Conservation (phyloP, 2,113 vertebrate genomes). For the Psophia crepitans region DNA sequence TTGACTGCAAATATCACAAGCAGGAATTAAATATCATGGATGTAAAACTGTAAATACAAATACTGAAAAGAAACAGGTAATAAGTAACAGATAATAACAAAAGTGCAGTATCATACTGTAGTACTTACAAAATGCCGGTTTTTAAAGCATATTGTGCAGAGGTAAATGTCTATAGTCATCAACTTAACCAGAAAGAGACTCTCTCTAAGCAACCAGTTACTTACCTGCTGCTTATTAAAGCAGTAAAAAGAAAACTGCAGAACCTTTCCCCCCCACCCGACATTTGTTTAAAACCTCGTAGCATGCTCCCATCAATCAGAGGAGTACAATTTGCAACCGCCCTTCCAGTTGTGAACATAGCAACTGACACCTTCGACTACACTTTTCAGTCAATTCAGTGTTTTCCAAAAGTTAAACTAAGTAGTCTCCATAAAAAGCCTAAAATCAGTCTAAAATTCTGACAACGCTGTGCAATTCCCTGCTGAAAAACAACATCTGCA, state of each 20-base stretch:
- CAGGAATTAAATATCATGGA: not conserved
- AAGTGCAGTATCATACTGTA: not conserved
- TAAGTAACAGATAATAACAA: not conserved
- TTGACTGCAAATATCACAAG: not conserved
- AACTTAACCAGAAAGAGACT: not conserved
- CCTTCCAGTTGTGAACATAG: not conserved
- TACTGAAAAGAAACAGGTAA: not conserved
- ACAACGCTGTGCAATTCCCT: not conserved
- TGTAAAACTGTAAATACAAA: not conserved
- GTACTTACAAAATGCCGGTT: not conserved
- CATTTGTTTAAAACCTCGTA: not conserved
- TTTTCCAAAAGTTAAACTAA: not conserved
- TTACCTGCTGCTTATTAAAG: not conserved
- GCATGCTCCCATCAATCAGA: not conserved
- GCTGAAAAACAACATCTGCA: not conserved
- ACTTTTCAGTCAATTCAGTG: not conserved
- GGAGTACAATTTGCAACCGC: not conserved
- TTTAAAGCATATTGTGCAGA: not conserved
- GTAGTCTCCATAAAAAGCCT: not conserved
- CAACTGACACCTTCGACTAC: not conserved
- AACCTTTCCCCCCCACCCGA: not conserved
- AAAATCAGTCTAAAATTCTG: not conserved
- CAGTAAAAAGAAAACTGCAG: not conserved
- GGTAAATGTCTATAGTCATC: not conserved
- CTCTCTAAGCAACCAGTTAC: not conserved